phyloP scores from a whole-genome alignment of 2,797 vertebrate genomes.

The Phataginus tetradactyla region DNA sequence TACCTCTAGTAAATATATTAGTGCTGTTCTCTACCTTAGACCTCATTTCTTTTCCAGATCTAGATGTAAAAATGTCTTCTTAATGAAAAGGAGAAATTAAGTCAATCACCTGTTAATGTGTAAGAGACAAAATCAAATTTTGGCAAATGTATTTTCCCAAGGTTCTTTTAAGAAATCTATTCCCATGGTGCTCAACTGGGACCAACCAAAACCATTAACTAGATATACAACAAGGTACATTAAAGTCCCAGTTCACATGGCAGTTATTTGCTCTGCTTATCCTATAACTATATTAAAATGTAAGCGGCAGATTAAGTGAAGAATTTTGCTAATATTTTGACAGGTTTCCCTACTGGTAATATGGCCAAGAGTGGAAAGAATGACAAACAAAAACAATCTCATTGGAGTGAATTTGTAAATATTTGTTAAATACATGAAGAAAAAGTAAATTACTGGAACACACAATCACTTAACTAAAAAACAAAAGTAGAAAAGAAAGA shows the following conservation, averaged over 20 bases:
- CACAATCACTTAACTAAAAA: neutral
- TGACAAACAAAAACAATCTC: neutral
- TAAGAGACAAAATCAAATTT: neutral
- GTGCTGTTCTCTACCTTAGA: neutral
- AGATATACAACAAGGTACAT: neutral
- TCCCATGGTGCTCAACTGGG: neutral
- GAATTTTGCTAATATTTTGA: neutral
- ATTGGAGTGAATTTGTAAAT: neutral
- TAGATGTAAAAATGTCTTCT: neutral
- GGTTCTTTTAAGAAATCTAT: neutral
- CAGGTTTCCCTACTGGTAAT: neutral
- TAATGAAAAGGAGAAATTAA: conserved; percentile 11
- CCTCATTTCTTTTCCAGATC: neutral
- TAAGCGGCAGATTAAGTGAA: neutral
- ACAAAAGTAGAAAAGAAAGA: neutral
- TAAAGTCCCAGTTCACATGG: neutral
- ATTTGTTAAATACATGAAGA: neutral
- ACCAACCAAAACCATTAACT: conserved; percentile 20
- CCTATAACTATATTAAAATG: neutral
- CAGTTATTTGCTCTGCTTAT: neutral
- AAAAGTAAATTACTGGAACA: neutral
- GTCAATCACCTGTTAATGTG: neutral
- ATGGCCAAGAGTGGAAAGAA: neutral
- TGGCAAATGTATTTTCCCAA: neutral
- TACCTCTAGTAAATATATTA: neutral